phyloP scores from a whole-genome alignment of 2,888 invertebrate species.

The Nezara viridula region DNA sequence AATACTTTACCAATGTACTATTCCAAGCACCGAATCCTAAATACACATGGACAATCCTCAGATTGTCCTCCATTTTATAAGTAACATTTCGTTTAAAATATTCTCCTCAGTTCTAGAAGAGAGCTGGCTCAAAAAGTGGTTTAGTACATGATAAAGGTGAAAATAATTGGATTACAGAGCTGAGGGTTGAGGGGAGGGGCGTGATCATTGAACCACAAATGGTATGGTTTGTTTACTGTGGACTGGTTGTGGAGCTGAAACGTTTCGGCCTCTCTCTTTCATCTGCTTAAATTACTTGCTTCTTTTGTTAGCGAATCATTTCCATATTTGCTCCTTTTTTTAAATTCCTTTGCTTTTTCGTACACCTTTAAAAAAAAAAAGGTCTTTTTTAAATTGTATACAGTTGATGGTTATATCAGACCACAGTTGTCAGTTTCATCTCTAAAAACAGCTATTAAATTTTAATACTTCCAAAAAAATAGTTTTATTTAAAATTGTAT shows the following conservation, averaged over 20 bases:
- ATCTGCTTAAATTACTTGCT: not conserved
- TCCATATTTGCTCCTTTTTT: not conserved
- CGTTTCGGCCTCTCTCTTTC: not conserved
- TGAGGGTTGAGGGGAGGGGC: not conserved
- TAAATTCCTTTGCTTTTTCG: not conserved
- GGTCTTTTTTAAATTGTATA: not conserved
- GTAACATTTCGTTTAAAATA: no score
- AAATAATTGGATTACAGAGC: not conserved
- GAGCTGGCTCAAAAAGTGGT: no score
- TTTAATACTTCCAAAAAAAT: not conserved
- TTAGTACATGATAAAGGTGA: no score
- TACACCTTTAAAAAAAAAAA: not conserved
- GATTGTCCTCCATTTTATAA: no score
- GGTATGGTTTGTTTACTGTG: not conserved
- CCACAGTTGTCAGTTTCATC: not conserved
- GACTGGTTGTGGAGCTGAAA: not conserved
- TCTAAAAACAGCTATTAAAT: not conserved
- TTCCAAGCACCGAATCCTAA: no score
- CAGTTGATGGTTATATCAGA: not conserved
- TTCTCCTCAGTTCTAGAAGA: no score
- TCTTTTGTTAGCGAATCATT: not conserved
- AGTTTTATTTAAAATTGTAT: not conserved
- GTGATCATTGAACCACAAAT: not conserved
- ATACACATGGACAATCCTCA: no score
- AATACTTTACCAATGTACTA: no score